Percentiles rank a stretch among this genome's conserved stretches.
phyloP scores from a whole-genome alignment of 2,888 invertebrate genomes.

The Eubasilissa splendida region DNA sequence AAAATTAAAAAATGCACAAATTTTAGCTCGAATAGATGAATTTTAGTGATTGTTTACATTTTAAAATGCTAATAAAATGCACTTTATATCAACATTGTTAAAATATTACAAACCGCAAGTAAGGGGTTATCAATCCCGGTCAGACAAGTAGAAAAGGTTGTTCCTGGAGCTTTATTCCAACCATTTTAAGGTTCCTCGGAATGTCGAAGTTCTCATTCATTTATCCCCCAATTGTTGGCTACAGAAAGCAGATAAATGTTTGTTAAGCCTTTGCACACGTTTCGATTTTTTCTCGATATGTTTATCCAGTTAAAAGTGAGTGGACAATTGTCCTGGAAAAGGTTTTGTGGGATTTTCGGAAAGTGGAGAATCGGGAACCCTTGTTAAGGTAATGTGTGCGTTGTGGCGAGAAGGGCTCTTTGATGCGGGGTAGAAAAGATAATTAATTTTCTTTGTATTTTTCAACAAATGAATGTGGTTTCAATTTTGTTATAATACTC shows the following conservation, averaged over 20 bases:
- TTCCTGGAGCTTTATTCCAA: not conserved
- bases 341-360: conserved; percentile 24
- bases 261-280: conserved; percentile 6
- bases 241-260: conserved; percentile 25
- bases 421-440: conserved; percentile 21
- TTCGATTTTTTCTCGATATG: conserved; percentile 33
- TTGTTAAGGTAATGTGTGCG: conserved; percentile 29
- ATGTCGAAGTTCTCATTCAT: conserved; percentile 13
- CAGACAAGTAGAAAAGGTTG: conserved; percentile 16
- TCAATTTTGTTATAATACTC: no score
- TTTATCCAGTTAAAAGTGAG: conserved; percentile 29
- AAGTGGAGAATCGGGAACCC: conserved; percentile 9
- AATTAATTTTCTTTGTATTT: conserved; percentile 42
- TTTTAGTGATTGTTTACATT: no score
- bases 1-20: no score
- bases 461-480: not conserved
- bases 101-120: not conserved
- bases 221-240: conserved; percentile 13
- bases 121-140: not conserved
- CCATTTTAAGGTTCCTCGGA: conserved; percentile 2
- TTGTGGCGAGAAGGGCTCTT: conserved; percentile 11
- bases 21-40: no score
- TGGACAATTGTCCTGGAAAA: conserved; percentile 32
- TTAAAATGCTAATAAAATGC: no score
- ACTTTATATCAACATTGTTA: no score